Percentiles rank a stretch among this genome's conserved stretches.
Evolutionary conservation across 2,113 vertebrate species (phyloP).

Genomic region (Myotis davidii): DNA sequence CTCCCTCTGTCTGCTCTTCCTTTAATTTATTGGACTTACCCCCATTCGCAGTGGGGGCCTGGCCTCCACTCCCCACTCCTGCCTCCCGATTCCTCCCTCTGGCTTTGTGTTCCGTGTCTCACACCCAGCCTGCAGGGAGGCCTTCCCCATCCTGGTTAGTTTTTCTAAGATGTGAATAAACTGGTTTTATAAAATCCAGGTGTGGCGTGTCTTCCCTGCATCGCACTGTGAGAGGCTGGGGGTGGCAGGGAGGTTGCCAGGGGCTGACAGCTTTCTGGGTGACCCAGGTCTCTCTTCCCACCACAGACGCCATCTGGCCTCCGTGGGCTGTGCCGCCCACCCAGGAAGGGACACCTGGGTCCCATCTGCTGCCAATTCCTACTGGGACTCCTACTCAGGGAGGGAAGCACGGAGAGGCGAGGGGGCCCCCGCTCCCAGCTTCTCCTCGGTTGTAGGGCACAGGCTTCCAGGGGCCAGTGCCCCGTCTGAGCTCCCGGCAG

Average conservation of each 20-base stretch:
- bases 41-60: neutral
- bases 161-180: conserved; percentile 83
- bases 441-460: neutral
- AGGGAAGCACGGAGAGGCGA: neutral
- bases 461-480: neutral
- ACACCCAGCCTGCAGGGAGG: neutral
- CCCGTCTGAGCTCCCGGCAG: neutral
- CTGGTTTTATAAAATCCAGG: conserved; percentile 71
- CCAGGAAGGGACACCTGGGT: conserved; percentile 55
- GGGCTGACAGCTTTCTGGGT: neutral
- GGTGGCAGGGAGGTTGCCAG: neutral
- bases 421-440: neutral
- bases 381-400: neutral
- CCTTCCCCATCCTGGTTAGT: conserved; percentile 50
- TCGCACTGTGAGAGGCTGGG: neutral
- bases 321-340: conserved; percentile 16
- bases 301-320: conserved; percentile 67
- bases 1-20: neutral
- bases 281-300: neutral
- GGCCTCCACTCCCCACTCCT: neutral
- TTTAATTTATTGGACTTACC: conserved; percentile 76
- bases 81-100: neutral
- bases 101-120: conserved; percentile 30
- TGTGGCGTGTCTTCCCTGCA: conserved; percentile 21
- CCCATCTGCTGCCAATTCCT: conserved; percentile 64